Base-by-base conservation (phyloP, 2,113 vertebrate genomes). In the Aramus guarauna region DNA sequence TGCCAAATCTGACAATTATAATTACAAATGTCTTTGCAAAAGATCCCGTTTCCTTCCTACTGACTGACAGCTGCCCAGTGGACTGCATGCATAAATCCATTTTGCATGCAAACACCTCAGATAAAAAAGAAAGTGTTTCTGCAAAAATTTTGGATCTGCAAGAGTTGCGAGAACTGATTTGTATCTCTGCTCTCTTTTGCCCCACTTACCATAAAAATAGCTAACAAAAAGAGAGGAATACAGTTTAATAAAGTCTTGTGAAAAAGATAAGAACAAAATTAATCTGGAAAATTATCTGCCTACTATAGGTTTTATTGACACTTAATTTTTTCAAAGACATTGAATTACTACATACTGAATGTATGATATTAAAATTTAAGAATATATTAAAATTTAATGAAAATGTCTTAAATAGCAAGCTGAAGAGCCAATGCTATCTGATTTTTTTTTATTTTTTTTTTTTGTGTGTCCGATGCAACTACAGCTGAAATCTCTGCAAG, bases 331-430 rank as follows among this genome's bases (percentile, higher is more conserved):
- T 79, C 55, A 37, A 88, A 93, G 88, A 32, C 76, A 45, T 56
- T 84, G 92, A 91, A 67, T 94, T 89, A 80, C 85, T 93, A 74
- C 30, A 24, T 48, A n/a, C 56, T 84, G 73, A 88, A 84, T 79
- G 43, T 58, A 39, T 84, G 88, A 88, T 94, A 94, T 91, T 85
- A 75, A 94, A 94, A 23, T 85, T 81, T 87, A 87, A 94, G 80
- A 91, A 56, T 86, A 87, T 21, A 94, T 91, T 86, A 96, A 95
- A 94, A 64, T 73, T 83, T 94, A 81, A 92, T 92, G 52, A 62
- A 94, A 87, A 81, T n/a, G 13, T 74, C 88, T 94, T 86, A 87
- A 94, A 85, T 53, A 95, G 64, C 48, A 86, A 73, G 71, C 64
- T 60, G 69, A 94, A 81, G 64, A 92, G 9, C 22, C 69, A 34